phyloP scores from a whole-genome alignment of 2,113 vertebrate species.

The Platysteira castanea region DNA sequence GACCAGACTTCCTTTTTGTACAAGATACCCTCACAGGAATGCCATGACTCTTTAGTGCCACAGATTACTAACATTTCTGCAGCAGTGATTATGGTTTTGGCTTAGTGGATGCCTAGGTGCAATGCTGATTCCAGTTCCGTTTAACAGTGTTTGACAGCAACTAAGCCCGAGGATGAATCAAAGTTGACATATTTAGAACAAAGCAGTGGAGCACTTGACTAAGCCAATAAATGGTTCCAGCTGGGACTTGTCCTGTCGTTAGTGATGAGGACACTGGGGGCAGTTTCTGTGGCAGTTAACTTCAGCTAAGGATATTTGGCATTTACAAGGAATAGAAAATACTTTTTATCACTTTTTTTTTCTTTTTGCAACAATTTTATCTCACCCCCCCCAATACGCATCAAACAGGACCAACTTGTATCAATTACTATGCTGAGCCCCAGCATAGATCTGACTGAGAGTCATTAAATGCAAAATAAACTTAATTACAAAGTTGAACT shows the following conservation, averaged over 20 bases:
- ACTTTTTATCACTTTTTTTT: neutral
- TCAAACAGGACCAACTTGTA: neutral
- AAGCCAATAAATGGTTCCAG: slow-evolving; percentile 65
- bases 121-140: slow-evolving; percentile 34
- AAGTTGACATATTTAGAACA: slow-evolving; percentile 67
- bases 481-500: neutral
- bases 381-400: rapidly evolving
- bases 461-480: neutral
- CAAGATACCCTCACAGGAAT: neutral
- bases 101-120: slow-evolving; percentile 40
- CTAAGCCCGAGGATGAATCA: slow-evolving; percentile 49
- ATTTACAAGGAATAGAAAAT: neutral
- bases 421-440: neutral
- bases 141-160: slow-evolving; percentile 65
- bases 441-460: neutral
- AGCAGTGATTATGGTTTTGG: slow-evolving; percentile 39
- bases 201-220: slow-evolving; percentile 55
- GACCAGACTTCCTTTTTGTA: neutral
- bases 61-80: neutral
- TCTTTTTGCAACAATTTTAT: neutral
- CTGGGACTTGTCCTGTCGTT: slow-evolving; percentile 47
- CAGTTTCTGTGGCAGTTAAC: neutral
- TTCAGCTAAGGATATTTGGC: neutral
- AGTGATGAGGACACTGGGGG: neutral
- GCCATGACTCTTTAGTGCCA: neutral